Conservation (phyloP, 2,888 invertebrate species). For the Brenthis daphne region DNA sequence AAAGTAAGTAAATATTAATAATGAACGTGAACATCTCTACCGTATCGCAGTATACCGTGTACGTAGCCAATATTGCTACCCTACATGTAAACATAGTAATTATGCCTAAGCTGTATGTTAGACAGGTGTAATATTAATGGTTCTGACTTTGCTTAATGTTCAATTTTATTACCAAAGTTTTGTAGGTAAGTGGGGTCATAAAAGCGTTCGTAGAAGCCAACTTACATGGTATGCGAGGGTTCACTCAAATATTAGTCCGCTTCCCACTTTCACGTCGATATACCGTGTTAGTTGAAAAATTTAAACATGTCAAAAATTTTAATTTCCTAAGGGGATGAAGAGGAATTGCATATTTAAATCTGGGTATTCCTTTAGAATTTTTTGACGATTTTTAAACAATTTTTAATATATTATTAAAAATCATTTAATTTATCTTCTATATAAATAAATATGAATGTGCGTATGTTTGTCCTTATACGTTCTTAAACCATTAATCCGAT, state of each 20-base stretch:
- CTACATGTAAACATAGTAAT: constrained; percentile 31
- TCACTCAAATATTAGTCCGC: constrained; percentile 12
- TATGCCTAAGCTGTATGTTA: constrained; percentile 31
- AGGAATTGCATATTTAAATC: no score
- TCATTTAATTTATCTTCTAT: no score
- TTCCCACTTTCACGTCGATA: neutral
- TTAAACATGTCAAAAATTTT: neutral
- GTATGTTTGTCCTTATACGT: no score
- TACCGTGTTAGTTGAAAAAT: constrained; percentile 7
- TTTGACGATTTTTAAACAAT: no score
- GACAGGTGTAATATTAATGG: constrained; percentile 39
- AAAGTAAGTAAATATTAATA: no score
- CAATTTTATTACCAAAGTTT: constrained; percentile 41
- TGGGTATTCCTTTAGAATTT: no score
- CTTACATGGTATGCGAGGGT: constrained; percentile 25
- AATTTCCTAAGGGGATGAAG: neutral
- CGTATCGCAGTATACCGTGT: neutral
- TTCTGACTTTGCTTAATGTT: constrained; percentile 38
- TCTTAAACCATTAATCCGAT: no score
- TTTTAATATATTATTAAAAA: no score
- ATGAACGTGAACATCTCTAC: no score
- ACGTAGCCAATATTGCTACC: neutral
- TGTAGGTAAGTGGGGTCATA: constrained; percentile 28
- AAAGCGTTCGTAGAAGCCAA: constrained; percentile 31
- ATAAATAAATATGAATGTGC: no score